A percentile compares a stretch with the other conserved stretches of the same genome.
phyloP scores from a whole-genome alignment of 2,797 vertebrate species.

The Podarcis siculus region DNA sequence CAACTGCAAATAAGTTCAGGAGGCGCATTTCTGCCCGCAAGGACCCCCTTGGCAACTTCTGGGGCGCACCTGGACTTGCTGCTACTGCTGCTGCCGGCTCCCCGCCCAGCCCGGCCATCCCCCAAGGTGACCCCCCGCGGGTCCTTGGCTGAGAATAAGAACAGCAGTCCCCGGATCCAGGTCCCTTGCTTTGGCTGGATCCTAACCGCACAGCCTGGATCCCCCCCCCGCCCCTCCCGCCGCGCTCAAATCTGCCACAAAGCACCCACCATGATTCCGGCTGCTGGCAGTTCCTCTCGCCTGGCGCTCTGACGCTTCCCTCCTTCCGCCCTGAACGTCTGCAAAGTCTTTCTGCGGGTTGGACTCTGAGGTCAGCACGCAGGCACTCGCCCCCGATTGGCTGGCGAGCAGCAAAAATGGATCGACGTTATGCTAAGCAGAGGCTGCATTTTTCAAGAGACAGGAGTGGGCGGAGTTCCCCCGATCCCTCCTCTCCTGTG shows the following conservation, averaged over 20 bases:
- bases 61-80: background rate
- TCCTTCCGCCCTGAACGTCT: background rate
- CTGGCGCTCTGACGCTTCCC: background rate
- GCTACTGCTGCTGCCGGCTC: background rate
- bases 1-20: background rate
- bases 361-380: background rate
- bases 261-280: constrained; percentile 20
- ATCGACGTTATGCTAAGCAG: background rate
- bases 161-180: background rate
- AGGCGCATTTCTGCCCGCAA: background rate
- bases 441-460: background rate
- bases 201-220: too few relatives aligned
- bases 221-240: background rate
- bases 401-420: background rate
- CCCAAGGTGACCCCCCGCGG: background rate
- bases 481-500: background rate
- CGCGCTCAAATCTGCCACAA: too few relatives aligned
- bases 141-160: background rate
- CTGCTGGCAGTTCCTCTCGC: too few relatives aligned
- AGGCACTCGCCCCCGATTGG: background rate
- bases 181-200: background rate
- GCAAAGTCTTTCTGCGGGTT: background rate
- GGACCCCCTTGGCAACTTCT: background rate
- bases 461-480: background rate
- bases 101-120: background rate